Conservation (phyloP, 2,888 invertebrate species). For the Polymixis flavicincta region DNA sequence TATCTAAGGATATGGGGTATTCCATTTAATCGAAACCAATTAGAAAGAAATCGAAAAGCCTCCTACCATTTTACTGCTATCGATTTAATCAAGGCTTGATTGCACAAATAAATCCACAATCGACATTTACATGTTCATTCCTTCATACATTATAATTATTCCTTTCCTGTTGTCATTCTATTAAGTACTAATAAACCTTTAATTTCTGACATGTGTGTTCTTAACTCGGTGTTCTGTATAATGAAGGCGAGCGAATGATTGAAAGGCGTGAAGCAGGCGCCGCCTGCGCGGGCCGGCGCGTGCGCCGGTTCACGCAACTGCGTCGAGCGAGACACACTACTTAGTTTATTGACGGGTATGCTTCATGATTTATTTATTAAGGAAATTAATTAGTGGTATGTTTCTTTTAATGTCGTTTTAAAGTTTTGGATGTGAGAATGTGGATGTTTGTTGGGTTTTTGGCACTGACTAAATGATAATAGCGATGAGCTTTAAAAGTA, state of each 20-base stretch:
- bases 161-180: not conserved
- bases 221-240: constrained; percentile 40
- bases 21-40: not conserved
- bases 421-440: not conserved
- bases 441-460: not conserved
- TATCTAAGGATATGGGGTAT: not conserved
- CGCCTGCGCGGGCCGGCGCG: constrained; percentile 75
- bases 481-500: no score
- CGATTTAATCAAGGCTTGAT: not conserved
- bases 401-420: not conserved
- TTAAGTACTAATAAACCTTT: constrained; percentile 20
- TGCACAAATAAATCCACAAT: not conserved
- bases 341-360: constrained; percentile 35
- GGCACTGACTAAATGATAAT: not conserved
- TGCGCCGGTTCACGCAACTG: constrained; percentile 68
- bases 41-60: not conserved
- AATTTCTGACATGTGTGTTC: constrained; percentile 29
- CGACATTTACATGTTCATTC: not conserved
- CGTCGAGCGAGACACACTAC: constrained; percentile 45
- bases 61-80: not conserved
- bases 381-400: constrained; percentile 1
- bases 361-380: constrained; percentile 49
- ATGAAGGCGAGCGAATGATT: constrained; percentile 66
- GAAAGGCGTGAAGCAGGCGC: constrained; percentile 69
- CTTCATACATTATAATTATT: not conserved